Evolutionary conservation across 2,888 invertebrate species (phyloP), one percentile per base, ranked within the genome.

Genomic region (Dasypogon diadema): DNA sequence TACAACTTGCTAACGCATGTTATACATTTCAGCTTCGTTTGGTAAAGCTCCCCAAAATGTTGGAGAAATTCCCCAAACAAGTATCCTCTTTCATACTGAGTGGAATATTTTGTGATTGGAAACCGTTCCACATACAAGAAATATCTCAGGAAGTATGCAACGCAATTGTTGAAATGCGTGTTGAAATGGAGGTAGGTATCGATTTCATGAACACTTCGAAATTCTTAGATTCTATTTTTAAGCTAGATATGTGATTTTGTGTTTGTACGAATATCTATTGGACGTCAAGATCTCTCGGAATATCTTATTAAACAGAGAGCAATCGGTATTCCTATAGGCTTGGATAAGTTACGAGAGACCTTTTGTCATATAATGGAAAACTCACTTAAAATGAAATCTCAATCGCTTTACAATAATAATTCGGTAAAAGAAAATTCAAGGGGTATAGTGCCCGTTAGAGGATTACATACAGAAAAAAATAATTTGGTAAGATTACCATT

Each of bases 41-140:
- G 14, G 14, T 74, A 18, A 72, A 77, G 3, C 48, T 58, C 24
- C 68, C 75, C 2, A 68, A 68, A 14, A 58, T 74, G 60, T 22
- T 72, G 8, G 76, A 78, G 14, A 16, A 48, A 12, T 60, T 78
- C 12, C 46, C 72, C 30, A 30, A 37, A 14, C 78, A 77, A 58
- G 76, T 48, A 1, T 30, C 34, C 21, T 42, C 73, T 18, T 77
- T 70, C 48, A 76, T 78, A 10, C 34, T 78, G 12, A 74, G 55
- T 24, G 77, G 78, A 26, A 74, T 78, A 42, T 60, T 30, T 14
- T 60, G 65, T 48, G 54, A 75, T 42, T 78, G 78, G 78, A 42
- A 72, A 24, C 42, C 56, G 10, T 21, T 48, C 14, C 78, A 77
- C 51, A 30, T 78, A 5, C 26, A 77, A 51, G 75, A 74, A 24